A percentile compares a stretch with the other conserved stretches of the same genome.
phyloP scores from a whole-genome alignment of 2,797 vertebrate species.

The Syngnathus rostellatus region DNA sequence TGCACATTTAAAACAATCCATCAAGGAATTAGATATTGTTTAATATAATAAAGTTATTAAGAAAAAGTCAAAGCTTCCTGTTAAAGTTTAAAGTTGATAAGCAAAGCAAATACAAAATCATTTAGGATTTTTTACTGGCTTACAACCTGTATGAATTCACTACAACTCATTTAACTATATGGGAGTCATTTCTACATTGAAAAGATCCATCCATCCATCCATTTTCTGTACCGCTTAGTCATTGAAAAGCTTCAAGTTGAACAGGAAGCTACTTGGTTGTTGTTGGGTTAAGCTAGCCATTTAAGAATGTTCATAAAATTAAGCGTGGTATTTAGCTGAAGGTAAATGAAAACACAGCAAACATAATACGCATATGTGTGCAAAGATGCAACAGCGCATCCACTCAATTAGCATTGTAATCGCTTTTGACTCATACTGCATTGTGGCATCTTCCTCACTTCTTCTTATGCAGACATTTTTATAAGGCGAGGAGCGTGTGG shows the following conservation, averaged over 20 bases:
- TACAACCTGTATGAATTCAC: no score
- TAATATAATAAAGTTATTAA: no score
- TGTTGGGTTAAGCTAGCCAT: background rate
- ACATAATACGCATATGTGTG: background rate
- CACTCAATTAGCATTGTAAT: background rate
- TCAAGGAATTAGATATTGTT: no score
- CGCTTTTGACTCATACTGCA: background rate
- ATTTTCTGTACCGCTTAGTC: no score
- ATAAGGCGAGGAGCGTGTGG: background rate
- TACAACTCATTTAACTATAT: no score
- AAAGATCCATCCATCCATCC: no score
- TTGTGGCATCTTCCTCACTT: background rate
- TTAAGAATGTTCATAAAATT: conserved; percentile 1
- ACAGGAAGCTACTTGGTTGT: background rate
- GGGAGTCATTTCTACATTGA: no score
- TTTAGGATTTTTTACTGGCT: no score
- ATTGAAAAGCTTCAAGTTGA: background rate
- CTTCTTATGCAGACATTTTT: background rate
- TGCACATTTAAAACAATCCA: no score
- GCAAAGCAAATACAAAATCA: no score
- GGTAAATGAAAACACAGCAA: background rate
- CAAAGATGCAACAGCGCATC: background rate
- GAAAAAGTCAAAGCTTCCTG: no score
- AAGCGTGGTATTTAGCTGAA: background rate
- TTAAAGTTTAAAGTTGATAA: no score